These are phyloP conservation scores for Bedellia somnulentella DNA, from an alignment of 2,888 invertebrate species.

Conservation along the genomic window DNA sequence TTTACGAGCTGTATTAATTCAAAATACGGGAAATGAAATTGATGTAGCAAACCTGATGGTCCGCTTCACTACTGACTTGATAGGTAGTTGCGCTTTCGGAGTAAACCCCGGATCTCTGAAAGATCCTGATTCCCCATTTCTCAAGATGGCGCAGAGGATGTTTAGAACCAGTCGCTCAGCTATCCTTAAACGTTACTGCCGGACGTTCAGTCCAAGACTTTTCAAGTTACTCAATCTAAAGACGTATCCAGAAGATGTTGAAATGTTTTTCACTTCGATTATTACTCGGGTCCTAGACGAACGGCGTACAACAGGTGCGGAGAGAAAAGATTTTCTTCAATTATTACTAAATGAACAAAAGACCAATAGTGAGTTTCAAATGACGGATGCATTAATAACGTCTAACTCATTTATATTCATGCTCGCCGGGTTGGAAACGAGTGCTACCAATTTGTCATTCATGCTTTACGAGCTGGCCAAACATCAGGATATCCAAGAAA, in stretches of 20 bases:
- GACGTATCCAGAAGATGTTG: constrained; percentile 39
- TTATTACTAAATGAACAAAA: constrained; percentile 49
- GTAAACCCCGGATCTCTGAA: constrained; percentile 40
- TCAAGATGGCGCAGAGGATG: constrained; percentile 49
- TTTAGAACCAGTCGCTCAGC: constrained; percentile 34
- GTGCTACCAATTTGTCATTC: constrained; percentile 44
- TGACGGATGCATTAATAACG: constrained; percentile 49
- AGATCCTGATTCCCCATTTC: constrained; percentile 38
- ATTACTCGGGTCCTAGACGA: constrained; percentile 41
- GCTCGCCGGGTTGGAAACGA: constrained; percentile 49
- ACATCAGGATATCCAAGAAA: constrained; percentile 34
- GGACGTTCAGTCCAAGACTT: constrained; percentile 38
- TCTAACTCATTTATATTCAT: constrained; percentile 56
- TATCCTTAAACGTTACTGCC: constrained; percentile 41
- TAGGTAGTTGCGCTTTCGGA: constrained; percentile 50
- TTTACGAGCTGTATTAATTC: constrained; percentile 23
- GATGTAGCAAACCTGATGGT: constrained; percentile 37
- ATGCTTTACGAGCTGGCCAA: constrained; percentile 46
- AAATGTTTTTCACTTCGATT: constrained; percentile 36
- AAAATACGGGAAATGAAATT: constrained; percentile 24
- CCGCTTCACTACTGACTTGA: constrained; percentile 46
- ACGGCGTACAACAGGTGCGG: constrained; percentile 26
- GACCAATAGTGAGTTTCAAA: constrained; percentile 27
- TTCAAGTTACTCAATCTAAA: constrained; percentile 45
- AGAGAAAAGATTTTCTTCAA: constrained; percentile 44